These are phyloP conservation scores for Mamestra brassicae DNA, from an alignment of 2,888 invertebrate genomes.

Conservation along the genomic window DNA sequence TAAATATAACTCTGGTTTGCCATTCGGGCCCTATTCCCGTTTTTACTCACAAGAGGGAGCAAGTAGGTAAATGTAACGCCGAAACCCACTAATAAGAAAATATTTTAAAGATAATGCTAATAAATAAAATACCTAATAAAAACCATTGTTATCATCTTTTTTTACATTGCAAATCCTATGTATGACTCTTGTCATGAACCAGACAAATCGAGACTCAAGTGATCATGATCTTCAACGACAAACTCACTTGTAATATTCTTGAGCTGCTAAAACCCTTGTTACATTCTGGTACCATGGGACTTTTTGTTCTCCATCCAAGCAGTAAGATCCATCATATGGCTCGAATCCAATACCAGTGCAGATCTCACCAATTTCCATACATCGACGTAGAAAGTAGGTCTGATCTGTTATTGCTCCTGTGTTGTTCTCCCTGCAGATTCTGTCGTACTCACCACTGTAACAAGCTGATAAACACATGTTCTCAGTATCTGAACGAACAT, in stretches of 20 bases:
- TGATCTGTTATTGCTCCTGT: constrained; percentile 75
- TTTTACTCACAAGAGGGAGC: too few species aligned
- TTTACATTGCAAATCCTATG: too few species aligned
- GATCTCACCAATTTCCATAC: constrained; percentile 87
- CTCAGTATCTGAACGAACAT: too few species aligned
- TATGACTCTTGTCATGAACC: too few species aligned
- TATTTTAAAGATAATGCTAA: too few species aligned
- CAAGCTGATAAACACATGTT: constrained; percentile 86
- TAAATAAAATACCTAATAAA: too few species aligned
- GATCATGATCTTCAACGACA: not conserved
- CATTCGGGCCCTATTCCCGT: too few species aligned
- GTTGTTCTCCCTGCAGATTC: constrained; percentile 85
- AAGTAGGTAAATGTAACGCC: too few species aligned
- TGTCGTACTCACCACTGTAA: constrained; percentile 92
- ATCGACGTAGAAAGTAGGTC: constrained; percentile 90
- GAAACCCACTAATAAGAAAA: too few species aligned
- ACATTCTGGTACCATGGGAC: constrained; percentile 89
- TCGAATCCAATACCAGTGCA: constrained; percentile 83
- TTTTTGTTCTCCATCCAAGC: constrained; percentile 77
- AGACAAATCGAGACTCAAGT: too few species aligned
- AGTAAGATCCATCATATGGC: constrained; percentile 86
- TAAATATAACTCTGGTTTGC: too few species aligned
- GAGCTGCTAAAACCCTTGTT: constrained; percentile 91
- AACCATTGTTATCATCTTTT: too few species aligned
- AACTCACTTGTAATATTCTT: constrained; percentile 79